Percentiles rank a stretch among this genome's conserved stretches.
phyloP scores from a whole-genome alignment of 2,888 invertebrate genomes.

The Spisula solida region DNA sequence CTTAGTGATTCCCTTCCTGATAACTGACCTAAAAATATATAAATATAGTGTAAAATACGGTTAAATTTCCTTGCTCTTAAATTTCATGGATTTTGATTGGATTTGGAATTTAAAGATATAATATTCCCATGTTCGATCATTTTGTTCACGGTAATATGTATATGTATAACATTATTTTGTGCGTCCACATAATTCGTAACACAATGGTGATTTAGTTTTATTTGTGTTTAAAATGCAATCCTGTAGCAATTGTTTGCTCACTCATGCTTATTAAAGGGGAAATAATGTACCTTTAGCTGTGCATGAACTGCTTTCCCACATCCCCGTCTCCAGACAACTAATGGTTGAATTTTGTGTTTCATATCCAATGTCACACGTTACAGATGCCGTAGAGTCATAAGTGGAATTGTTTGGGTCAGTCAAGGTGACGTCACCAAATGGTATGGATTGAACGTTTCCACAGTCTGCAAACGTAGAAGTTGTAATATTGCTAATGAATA shows the following conservation, averaged over 20 bases:
- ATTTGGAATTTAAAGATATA: no score
- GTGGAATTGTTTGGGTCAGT: not conserved
- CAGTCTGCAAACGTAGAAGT: no score
- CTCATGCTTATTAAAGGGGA: not conserved
- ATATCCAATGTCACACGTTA: not conserved
- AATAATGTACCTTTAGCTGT: not conserved
- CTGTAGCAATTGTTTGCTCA: not conserved
- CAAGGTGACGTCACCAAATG: no score
- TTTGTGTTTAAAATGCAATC: not conserved
- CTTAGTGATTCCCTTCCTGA: not conserved
- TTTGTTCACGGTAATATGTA: no score
- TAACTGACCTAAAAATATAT: not conserved
- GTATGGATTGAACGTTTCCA: not conserved
- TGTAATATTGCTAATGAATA: no score
- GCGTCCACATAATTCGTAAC: no score
- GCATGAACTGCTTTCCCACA: conserved; percentile 7
- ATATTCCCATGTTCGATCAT: no score
- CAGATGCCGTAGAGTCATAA: not conserved
- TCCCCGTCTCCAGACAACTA: not conserved
- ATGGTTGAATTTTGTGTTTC: not conserved
- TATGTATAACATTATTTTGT: no score
- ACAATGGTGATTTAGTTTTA: no score
- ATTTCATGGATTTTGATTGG: no score
- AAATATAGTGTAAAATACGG: no score
- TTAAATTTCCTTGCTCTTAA: no score